Base-by-base conservation (phyloP, 2,888 invertebrate genomes). In the Ennomos erosarius region DNA sequence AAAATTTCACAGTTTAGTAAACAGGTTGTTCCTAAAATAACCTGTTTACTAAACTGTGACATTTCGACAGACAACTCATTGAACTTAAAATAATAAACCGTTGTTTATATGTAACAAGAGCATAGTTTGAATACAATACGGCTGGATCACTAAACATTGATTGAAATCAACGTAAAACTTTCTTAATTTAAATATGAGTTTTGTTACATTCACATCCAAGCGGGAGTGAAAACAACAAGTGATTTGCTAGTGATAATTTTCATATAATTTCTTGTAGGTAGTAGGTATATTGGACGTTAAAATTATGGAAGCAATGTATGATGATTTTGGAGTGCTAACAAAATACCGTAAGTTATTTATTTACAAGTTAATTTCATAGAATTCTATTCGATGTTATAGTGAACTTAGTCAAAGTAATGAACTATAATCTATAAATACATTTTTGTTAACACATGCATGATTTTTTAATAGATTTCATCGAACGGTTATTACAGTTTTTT, bases 41-140 rank as follows among this genome's bases (percentile, higher is more conserved):
- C 6, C 5, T 26, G 5, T 26, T 26, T 26, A 26, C 5, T 26
- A 26, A 6, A 6, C 26, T 26, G 1, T 26, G 26, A 6, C 26
- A 26, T 26, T 26, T 6, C 6, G 3, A 26, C 5, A 26, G 26
- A 6, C 4, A 26, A 26, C 26, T 26, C 26, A 26, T 26, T 26
- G 26, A 6, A 26, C 5, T 26, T 26, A 26, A 26, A 26, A 26
- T 26, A 26, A 26, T 26, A 26, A 0, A 26, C 6, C 40, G 46
- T 54, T 57, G 49, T 59, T 49, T 65, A 26, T 36, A 56, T 34
- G 44, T 55, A 54, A 46, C 39, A 49, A 67, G 60, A 62, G 56
- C 60, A 59, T 16, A 60, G 70, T 76, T 78, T 68, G 67, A 73
- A 78, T 78, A 78, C 78, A 77, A 78, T 76, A 60, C 67, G 26